Evolutionary conservation across 2,113 vertebrate species (phyloP).

Genomic region (Labeo catla): DNA sequence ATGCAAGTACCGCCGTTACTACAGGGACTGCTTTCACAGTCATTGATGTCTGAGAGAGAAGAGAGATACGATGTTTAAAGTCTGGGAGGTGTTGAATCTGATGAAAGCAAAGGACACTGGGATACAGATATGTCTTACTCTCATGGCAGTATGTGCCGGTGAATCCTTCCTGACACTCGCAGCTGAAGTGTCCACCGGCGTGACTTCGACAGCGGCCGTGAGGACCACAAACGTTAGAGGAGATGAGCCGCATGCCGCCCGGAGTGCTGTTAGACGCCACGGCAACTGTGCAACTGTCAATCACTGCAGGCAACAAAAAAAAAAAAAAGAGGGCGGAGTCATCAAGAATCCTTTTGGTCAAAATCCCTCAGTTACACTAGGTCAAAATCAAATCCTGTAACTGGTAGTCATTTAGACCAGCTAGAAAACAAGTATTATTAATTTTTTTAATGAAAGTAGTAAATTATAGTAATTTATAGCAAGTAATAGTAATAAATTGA

Average conservation of each 20-base stretch:
- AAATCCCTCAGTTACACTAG: background rate
- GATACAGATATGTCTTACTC: constrained; percentile 79
- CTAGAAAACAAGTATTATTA: background rate
- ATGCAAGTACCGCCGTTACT: constrained; percentile 88
- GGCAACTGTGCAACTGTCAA: constrained; percentile 97
- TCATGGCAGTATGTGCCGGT: constrained; percentile 98
- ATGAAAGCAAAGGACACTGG: background rate
- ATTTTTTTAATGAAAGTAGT: too few species aligned
- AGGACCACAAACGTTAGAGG: constrained; percentile 96
- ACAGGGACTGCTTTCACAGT: constrained; percentile 87
- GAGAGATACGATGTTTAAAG: background rate
- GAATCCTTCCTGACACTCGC: constrained; percentile 97
- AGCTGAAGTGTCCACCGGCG: constrained; percentile 95
- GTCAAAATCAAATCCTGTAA: background rate
- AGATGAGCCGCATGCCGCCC: constrained; percentile 92
- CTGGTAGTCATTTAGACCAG: background rate
- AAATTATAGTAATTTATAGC: too few species aligned
- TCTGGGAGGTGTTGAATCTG: background rate
- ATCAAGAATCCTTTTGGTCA: background rate
- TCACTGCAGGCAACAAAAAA: constrained; percentile 83
- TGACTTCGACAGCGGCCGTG: constrained; percentile 95
- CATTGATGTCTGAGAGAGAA: constrained; percentile 83
- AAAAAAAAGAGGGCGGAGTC: background rate
- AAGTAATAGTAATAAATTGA: too few species aligned
- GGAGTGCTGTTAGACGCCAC: constrained; percentile 95